Evolutionary conservation across 2,797 vertebrate genomes (phyloP).

Genomic region (Anableps anableps): DNA sequence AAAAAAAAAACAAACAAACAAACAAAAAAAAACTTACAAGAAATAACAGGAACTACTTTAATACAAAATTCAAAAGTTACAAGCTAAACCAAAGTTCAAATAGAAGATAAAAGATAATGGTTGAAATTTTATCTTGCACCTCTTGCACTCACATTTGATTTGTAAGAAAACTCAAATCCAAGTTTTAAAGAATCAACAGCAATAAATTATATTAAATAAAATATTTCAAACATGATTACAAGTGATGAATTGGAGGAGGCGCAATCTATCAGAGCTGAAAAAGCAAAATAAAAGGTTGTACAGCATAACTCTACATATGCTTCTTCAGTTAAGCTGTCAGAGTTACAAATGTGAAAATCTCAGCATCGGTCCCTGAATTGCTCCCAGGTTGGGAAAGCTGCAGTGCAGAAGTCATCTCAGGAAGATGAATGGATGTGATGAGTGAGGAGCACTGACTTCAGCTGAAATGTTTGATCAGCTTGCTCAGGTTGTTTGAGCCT

Average conservation of each 20-base stretch:
- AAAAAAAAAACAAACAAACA: no score
- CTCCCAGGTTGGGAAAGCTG: conserved; percentile 55
- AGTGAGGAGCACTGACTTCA: conserved; percentile 55
- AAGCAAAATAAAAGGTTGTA: background rate
- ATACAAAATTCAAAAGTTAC: background rate
- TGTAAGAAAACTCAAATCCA: background rate
- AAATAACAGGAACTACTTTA: background rate
- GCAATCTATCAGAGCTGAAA: background rate
- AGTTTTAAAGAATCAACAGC: background rate
- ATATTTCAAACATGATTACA: background rate
- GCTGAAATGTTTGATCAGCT: conserved; percentile 50
- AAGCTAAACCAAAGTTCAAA: background rate
- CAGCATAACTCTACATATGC: conserved; percentile 7
- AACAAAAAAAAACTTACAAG: no score
- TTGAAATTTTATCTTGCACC: background rate
- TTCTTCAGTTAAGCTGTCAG: conserved; percentile 39
- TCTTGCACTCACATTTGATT: background rate
- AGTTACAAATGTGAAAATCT: conserved; percentile 46
- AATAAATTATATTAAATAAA: background rate
- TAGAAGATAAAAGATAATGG: background rate
- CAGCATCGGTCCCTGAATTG: conserved; percentile 54
- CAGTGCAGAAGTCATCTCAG: conserved; percentile 45
- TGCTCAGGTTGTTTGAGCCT: conserved; percentile 22
- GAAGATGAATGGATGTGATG: conserved; percentile 60
- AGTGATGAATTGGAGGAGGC: background rate